Conservation (phyloP, 2,797 vertebrate species). For the Gadopsis marmoratus region DNA sequence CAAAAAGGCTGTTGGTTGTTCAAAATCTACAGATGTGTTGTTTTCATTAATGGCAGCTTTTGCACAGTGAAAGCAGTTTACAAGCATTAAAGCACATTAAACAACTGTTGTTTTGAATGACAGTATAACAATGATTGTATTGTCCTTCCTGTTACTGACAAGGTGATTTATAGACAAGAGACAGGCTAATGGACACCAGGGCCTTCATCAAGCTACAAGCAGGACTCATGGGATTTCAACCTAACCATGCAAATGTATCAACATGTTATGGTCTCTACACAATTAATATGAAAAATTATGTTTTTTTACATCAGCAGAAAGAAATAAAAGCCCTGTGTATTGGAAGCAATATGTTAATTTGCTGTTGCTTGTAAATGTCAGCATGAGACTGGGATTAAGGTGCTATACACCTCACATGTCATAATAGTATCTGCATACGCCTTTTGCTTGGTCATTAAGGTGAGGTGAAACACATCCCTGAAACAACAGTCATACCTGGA, state of each 20-base stretch:
- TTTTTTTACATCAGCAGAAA: background rate
- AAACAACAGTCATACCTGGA: constrained; percentile 85
- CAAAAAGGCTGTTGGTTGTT: background rate
- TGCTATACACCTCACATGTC: background rate
- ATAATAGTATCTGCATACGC: background rate
- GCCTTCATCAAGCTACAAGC: constrained; percentile 34
- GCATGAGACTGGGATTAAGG: background rate
- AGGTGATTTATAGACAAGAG: constrained; percentile 1
- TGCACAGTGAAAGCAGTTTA: background rate
- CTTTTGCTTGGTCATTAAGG: background rate
- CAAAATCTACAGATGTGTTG: background rate
- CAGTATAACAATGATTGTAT: background rate
- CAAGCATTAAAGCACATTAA: background rate
- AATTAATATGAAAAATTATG: background rate
- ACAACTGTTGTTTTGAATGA: constrained; percentile 8
- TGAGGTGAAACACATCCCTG: background rate
- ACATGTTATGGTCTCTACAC: background rate
- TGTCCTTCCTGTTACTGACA: constrained; percentile 4
- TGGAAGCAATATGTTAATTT: too few relatives aligned
- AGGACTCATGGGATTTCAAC: constrained; percentile 20
- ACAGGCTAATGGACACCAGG: constrained; percentile 33
- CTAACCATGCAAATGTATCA: constrained; percentile 18
- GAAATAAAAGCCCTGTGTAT: background rate
- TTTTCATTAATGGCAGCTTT: background rate
- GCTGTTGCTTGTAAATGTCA: background rate